Conservation (phyloP, 2,797 vertebrate species). For the Gallinago stenura region DNA sequence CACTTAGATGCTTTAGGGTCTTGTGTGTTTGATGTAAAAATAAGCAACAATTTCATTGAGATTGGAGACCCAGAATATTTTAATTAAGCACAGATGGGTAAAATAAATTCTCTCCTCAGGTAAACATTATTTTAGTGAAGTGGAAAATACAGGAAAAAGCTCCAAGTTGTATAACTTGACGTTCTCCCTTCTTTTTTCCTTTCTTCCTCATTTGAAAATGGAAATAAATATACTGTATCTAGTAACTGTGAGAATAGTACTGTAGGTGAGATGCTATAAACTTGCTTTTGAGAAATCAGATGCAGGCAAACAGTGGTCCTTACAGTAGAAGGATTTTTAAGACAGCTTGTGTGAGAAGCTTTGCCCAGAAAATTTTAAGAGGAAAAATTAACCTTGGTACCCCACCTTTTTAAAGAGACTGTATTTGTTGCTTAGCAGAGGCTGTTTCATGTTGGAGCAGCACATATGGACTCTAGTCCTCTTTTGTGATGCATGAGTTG, state of each 20-base stretch:
- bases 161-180: neutral
- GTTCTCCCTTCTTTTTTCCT: neutral
- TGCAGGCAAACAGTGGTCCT: neutral
- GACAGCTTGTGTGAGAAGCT: neutral
- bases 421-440: neutral
- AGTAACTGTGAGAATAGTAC: neutral
- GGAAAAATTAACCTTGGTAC: neutral
- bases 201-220: neutral
- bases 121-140: neutral
- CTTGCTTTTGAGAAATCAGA: neutral
- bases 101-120: neutral
- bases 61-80: neutral
- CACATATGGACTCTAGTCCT: neutral
- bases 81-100: neutral
- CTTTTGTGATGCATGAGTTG: neutral
- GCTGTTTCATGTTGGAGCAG: neutral
- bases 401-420: neutral
- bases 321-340: neutral
- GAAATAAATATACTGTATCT: neutral
- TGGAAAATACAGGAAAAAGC: neutral
- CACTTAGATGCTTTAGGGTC: neutral
- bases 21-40: neutral
- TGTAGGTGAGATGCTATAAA: neutral
- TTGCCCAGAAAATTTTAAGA: neutral
- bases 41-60: neutral